Evolutionary conservation across 2,113 vertebrate species (phyloP).

Genomic region (Theristicus caerulescens): DNA sequence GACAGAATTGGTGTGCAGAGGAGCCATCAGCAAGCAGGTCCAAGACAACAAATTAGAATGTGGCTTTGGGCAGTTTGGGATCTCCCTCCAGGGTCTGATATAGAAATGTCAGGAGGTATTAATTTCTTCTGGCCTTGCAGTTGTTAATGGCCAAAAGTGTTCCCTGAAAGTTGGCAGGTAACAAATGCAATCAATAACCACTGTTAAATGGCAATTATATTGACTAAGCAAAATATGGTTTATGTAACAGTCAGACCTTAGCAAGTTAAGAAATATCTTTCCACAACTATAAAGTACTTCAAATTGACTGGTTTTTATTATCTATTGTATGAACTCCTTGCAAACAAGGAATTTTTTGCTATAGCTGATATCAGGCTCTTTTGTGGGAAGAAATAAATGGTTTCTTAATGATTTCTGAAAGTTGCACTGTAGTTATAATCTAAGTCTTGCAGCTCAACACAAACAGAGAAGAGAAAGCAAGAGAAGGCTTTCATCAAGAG

Average conservation of each 20-base stretch:
- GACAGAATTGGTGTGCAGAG: neutral
- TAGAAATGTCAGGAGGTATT: neutral
- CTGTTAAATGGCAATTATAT: conserved; percentile 16
- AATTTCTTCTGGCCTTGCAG: neutral
- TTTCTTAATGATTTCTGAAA: neutral
- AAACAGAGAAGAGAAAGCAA: neutral
- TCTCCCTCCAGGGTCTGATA: neutral
- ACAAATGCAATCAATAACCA: neutral
- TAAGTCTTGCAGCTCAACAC: neutral
- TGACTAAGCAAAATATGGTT: neutral
- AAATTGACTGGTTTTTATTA: neutral
- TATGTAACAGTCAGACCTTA: neutral
- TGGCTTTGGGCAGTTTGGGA: neutral
- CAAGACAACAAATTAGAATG: neutral
- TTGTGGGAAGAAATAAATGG: conserved; percentile 10
- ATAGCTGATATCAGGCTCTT: neutral
- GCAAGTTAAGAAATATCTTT: neutral
- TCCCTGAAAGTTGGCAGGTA: neutral
- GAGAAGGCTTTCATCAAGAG: neutral
- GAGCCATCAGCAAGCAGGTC: neutral
- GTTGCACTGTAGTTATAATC: neutral
- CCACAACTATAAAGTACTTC: neutral
- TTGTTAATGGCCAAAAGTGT: neutral
- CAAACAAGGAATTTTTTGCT: neutral
- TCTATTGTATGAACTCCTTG: neutral